Evolutionary conservation across 2,113 vertebrate species (phyloP).

Genomic region (Harpagus bidentatus): DNA sequence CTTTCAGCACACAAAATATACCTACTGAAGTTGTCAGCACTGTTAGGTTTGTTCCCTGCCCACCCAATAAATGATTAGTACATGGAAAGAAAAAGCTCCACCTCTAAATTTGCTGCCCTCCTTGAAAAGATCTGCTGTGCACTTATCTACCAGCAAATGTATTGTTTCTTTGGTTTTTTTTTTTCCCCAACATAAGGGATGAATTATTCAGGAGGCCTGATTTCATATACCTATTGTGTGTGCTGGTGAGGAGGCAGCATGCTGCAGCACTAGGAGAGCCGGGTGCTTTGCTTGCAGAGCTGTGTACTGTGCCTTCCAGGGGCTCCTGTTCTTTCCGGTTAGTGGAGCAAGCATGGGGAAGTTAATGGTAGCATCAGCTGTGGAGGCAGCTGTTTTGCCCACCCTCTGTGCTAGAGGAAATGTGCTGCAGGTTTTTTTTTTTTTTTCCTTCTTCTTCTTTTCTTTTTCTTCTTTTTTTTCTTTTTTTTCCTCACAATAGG

Average conservation of each 20-base stretch:
- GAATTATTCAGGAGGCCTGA: conserved; percentile 63
- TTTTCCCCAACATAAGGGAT: conserved; percentile 2
- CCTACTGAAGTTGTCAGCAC: neutral
- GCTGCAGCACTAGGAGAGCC: neutral
- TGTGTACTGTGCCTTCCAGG: conserved; percentile 25
- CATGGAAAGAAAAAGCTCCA: neutral
- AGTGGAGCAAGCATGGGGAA: conserved; percentile 22
- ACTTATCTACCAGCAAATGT: conserved; percentile 41
- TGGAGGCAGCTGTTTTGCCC: conserved; percentile 64
- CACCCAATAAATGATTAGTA: neutral
- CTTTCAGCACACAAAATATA: neutral
- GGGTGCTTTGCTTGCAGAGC: neutral
- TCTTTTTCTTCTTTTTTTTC: rapidly evolving
- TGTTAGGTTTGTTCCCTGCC: neutral
- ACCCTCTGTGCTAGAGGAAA: conserved; percentile 48
- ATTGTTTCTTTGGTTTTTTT: conserved; percentile 34
- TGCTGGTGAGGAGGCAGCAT: conserved; percentile 41
- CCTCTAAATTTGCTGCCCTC: neutral
- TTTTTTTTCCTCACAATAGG: neutral
- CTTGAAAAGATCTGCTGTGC: conserved; percentile 29
- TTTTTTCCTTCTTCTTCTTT: neutral
- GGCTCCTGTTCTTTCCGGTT: conserved; percentile 25
- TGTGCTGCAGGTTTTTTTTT: neutral
- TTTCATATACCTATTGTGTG: conserved; percentile 55
- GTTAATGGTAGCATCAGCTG: conserved; percentile 64